Evolutionary conservation across 2,797 vertebrate genomes (phyloP), one percentile per base, ranked within the genome.

Genomic region (Columba guinea): DNA sequence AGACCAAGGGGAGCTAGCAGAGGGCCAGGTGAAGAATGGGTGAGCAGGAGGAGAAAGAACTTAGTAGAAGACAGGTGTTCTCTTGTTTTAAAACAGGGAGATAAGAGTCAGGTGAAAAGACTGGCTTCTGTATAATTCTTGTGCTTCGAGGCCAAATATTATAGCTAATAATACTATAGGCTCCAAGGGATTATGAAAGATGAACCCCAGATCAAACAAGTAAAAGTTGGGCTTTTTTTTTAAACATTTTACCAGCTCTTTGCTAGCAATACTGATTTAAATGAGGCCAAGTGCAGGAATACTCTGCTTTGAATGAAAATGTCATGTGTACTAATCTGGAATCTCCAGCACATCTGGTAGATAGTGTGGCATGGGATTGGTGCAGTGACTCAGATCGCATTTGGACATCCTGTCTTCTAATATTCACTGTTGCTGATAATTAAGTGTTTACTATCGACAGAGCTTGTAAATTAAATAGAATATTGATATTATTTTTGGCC

Each of bases 371-470:
- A 24, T 77, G 79, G 48, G 73, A 84, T 23, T 75, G 67, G 32
- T 86, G 69, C 34, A 62, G 34, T 53, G 51, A 46, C 49, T 86
- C 48, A 78, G 59, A 64, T 63, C 26, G 34, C 39, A n/a, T 92
- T 87, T 80, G 17, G 87, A 39, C n/a, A 84, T 81, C 44, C 58
- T 69, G 51, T 67, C 80, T 91, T 93, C 69, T 93, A 8, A 28
- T 81, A 65, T 73, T 80, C 88, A 91, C 70, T 81, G 20, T 80
- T 78, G 27, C 73, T 88, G 73, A 30, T 90, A 96, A 92, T 58
- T 49, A 89, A 85, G 53, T 85, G 58, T 81, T 95, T 73, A 78
- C 64, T 67, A 90, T 41, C 44, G 46, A 58, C 46, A 87, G 60
- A 73, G 68, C 58, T 65, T 77, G 53, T 60, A 92, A 92, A 87